A percentile compares a stretch with the other conserved stretches of the same genome.
phyloP scores from a whole-genome alignment of 2,113 vertebrate genomes.

The Macrotis lagotis region DNA sequence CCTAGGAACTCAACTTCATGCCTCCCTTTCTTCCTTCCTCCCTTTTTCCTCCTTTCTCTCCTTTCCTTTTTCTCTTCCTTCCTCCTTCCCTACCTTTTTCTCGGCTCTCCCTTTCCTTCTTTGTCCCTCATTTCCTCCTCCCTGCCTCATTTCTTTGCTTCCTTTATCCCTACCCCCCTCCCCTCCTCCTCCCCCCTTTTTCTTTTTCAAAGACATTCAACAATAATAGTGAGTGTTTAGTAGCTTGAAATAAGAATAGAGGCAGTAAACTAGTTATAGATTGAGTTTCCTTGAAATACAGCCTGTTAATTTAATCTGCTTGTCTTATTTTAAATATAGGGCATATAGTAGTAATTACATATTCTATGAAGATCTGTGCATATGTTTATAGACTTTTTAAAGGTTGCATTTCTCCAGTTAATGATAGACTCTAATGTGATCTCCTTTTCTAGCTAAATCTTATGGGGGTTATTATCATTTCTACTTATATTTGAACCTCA shows the following conservation, averaged over 20 bases:
- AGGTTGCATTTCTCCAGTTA: background rate
- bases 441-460: background rate
- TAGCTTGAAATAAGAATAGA: background rate
- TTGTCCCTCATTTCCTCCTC: too few species aligned
- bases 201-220: background rate
- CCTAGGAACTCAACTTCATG: background rate
- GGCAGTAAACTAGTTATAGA: background rate
- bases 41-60: background rate
- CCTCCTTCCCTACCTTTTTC: background rate
- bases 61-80: background rate
- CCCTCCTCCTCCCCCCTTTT: background rate
- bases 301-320: background rate
- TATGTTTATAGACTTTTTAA: background rate
- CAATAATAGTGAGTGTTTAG: background rate
- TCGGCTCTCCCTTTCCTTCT: too few species aligned
- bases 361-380: background rate
- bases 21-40: background rate
- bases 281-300: background rate
- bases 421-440: background rate
- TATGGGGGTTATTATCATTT: background rate
- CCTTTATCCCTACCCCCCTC: background rate
- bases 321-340: background rate
- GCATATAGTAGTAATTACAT: background rate
- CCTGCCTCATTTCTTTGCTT: too few species aligned
- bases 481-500: background rate